Conservation (phyloP, 1,140 invertebrate genomes). For the Aporrectodea caliginosa region DNA sequence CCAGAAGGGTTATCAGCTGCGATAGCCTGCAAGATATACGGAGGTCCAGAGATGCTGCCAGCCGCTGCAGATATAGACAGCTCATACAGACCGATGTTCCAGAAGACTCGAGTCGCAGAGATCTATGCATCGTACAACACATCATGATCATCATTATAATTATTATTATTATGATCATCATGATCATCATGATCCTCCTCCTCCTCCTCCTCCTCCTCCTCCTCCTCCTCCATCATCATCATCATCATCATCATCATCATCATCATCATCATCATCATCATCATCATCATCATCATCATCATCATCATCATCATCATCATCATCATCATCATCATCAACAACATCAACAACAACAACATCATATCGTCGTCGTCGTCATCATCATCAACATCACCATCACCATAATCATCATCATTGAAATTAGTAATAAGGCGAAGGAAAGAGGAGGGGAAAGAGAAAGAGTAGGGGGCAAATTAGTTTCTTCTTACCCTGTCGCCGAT, state of each 20-base stretch:
- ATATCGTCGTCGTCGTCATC: conserved; percentile 12
- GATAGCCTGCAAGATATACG: conserved; percentile 18
- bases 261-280: not conserved
- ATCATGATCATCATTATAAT: too few species aligned
- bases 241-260: not conserved
- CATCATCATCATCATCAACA: conserved; percentile 2
- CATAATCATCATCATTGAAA: not conserved
- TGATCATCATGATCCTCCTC: not conserved
- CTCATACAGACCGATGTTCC: conserved; percentile 72
- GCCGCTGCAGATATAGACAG: conserved; percentile 86
- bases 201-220: not conserved
- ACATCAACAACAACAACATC: too few species aligned
- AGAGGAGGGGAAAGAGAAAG: not conserved
- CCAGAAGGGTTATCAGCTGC: conserved; percentile 74
- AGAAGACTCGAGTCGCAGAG: conserved; percentile 11
- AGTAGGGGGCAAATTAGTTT: not conserved
- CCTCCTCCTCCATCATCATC: not conserved
- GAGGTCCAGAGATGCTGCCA: conserved; percentile 66
- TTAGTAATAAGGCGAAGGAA: too few species aligned
- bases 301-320: conserved; percentile 3
- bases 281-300: conserved; percentile 2
- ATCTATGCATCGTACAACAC: not conserved
- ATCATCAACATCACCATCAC: not conserved
- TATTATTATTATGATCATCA: too few species aligned
- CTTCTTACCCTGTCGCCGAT: conserved; percentile 59